A percentile compares a stretch with the other conserved stretches of the same genome.
These are phyloP conservation scores for Simalia tracyae DNA, from an alignment of 2,797 vertebrate genomes.

Conservation along the genomic window DNA sequence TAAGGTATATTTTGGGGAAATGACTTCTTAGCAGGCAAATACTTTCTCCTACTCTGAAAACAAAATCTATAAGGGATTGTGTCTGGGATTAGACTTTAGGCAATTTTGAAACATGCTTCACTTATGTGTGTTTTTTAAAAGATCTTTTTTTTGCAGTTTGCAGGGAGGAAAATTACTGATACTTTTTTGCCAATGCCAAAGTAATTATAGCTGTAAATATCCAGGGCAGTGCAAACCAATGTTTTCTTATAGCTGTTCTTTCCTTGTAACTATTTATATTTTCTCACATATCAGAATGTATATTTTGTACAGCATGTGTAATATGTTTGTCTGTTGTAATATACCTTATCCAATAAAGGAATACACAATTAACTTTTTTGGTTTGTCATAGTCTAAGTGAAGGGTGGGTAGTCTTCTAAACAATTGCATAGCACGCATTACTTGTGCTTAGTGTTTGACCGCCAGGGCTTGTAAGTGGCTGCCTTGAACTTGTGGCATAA, in stretches of 20 bases:
- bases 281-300: conserved; percentile 74
- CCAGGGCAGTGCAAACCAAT: conserved; percentile 25
- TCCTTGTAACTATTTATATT: conserved; percentile 73
- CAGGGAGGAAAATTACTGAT: background rate
- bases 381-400: background rate
- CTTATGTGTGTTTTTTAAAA: background rate
- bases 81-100: background rate
- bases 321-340: conserved; percentile 72
- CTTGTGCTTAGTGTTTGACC: background rate
- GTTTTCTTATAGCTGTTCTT: conserved; percentile 54
- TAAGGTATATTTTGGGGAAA: conserved; percentile 14
- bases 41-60: background rate
- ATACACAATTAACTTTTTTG: conserved; percentile 10
- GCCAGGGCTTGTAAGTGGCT: background rate
- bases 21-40: conserved; percentile 1
- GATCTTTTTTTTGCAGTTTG: background rate
- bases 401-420: background rate
- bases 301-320: conserved; percentile 79
- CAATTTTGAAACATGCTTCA: conserved; percentile 11
- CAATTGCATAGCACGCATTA: background rate
- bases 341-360: conserved; percentile 73
- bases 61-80: background rate
- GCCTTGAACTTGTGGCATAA: background rate
- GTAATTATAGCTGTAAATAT: conserved; percentile 5
- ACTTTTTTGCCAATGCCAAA: conserved; percentile 39